Evolutionary conservation across 2,888 invertebrate species (phyloP).

Genomic region (Callinectes sapidus): DNA sequence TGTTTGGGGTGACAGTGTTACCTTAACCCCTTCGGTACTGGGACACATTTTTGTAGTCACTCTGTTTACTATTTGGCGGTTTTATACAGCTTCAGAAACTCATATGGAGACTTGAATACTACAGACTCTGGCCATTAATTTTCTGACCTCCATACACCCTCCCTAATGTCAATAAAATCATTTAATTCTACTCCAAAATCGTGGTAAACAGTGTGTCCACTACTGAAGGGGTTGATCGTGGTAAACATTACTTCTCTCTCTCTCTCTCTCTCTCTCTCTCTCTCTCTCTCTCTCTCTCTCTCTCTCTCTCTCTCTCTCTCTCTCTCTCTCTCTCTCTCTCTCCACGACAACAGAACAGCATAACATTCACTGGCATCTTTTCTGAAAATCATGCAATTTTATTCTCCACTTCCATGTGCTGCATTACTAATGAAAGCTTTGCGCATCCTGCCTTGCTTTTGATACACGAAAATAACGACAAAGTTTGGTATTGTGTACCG

Average conservation of each 20-base stretch:
- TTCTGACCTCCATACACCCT: too few species aligned
- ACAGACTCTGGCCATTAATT: too few species aligned
- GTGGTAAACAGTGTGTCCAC: too few species aligned
- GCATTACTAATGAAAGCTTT: background rate
- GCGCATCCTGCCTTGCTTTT: background rate
- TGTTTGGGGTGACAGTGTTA: background rate
- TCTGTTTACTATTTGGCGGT: too few species aligned
- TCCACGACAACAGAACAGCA: background rate
- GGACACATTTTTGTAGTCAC: too few species aligned
- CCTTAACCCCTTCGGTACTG: too few species aligned
- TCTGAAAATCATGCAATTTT: background rate
- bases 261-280: conserved; percentile 1
- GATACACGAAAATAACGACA: background rate
- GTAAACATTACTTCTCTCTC: background rate
- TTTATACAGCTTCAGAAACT: too few species aligned
- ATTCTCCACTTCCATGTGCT: background rate
- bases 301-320: conserved; percentile 1
- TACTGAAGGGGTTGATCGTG: too few species aligned
- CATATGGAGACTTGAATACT: too few species aligned
- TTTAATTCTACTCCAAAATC: too few species aligned
- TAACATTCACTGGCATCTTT: too few species aligned
- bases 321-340: background rate
- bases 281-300: conserved; percentile 1
- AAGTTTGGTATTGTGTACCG: background rate
- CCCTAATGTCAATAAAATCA: too few species aligned